Evolutionary conservation across 2,797 vertebrate species (phyloP), one percentile per base, ranked within the genome.

Genomic region (Artibeus lituratus): DNA sequence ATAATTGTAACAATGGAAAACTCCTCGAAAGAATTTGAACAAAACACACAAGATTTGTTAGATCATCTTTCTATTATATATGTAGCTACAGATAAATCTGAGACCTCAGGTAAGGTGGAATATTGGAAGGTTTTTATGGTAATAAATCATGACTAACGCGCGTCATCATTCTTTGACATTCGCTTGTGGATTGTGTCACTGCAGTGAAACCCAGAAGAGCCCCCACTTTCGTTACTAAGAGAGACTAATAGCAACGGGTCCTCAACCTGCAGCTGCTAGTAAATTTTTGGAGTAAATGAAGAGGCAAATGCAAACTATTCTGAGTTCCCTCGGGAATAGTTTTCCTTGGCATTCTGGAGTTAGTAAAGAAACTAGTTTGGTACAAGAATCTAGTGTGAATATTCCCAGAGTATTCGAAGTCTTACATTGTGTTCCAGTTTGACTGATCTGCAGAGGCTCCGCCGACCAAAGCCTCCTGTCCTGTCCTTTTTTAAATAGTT

Each of bases 21-120:
- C 67, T 65, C 96, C 82, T 99, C 99, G 3, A 98, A 98, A 93
- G 99, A 99, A 98, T 99, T 99, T 98, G 99, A 99, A 98, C 99
- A 99, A 97, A 99, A 99, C 97, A 99, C 99, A 97, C 99, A 99
- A 85, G 99, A 99, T 86, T 98, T 99, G 98, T 98, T 99, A 97
- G 99, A 99, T 98, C 99, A 99, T 98, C 99, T 99, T 97, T 98
- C 99, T 98, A 98, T 99, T 98, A 98, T 99, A 97, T 99, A 99
- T 97, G 98, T 99, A 97, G 98, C 99, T 97, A 98, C 98, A 82
- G 97, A 98, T 88, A 98, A 98, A 95, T 98, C 96, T 81, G 98
- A 98, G 97, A 96, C 96, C 95, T 98, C 98, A 53, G 98, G 99
- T 99, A 98, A 98, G 98, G 94, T 32, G 62, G 72, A 69, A 53